Evolutionary conservation across 2,113 vertebrate genomes (phyloP).

Genomic region (Vanacampus margaritifer): DNA sequence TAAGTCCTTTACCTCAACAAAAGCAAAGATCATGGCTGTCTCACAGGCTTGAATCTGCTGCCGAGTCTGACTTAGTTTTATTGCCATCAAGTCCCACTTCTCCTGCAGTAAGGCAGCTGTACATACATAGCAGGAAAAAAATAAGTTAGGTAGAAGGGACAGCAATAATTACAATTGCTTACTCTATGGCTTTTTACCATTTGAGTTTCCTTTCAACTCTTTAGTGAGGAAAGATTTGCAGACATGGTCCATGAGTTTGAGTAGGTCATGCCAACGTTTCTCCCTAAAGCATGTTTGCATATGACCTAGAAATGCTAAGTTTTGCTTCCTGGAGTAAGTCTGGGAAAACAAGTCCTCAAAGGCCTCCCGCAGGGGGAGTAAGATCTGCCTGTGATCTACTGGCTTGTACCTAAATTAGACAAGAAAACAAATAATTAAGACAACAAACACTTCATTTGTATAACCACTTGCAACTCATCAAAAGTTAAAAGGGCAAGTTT

Average conservation of each 20-base stretch:
- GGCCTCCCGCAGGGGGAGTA: constrained; percentile 87
- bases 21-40: constrained; percentile 87
- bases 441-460: not conserved
- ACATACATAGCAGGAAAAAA: not conserved
- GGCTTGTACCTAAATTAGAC: constrained; percentile 84
- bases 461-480: not conserved
- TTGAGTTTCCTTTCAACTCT: constrained; percentile 76
- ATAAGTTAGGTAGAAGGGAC: not conserved
- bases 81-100: constrained; percentile 87
- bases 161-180: too few species aligned
- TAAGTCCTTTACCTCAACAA: constrained; percentile 86
- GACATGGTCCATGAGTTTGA: constrained; percentile 95
- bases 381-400: constrained; percentile 88
- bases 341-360: constrained; percentile 95
- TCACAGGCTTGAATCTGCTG: constrained; percentile 94
- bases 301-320: constrained; percentile 91
- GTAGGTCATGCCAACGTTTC: constrained; percentile 91
- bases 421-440: constrained; percentile 3
- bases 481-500: not conserved
- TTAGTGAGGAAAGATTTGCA: constrained; percentile 85
- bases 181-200: constrained; percentile 66
- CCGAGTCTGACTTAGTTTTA: constrained; percentile 85
- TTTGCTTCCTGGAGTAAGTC: constrained; percentile 94
- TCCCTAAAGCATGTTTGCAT: constrained; percentile 94
- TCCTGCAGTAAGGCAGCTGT: constrained; percentile 81